phyloP scores from a whole-genome alignment of 2,888 invertebrate genomes.

The Busseola fusca region DNA sequence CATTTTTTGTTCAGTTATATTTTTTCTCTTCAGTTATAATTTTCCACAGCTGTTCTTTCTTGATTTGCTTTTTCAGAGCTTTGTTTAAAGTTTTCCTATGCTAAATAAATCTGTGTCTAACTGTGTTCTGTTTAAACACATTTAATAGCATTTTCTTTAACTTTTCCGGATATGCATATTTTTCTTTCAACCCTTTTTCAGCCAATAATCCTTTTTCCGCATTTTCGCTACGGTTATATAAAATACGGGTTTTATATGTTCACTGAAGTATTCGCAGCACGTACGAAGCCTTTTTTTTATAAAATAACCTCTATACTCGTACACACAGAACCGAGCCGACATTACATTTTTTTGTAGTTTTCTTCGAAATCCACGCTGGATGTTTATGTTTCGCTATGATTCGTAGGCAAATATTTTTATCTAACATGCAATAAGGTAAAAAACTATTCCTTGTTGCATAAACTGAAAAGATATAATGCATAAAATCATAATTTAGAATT shows the following conservation, averaged over 20 bases:
- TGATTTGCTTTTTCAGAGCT: neutral
- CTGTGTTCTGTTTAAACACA: neutral
- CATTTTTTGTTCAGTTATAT: neutral
- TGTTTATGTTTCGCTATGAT: neutral
- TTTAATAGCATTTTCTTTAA: neutral
- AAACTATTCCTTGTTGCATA: neutral
- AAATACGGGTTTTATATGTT: slow-evolving; percentile 29
- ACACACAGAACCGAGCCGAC: slow-evolving; percentile 17
- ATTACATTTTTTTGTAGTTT: slow-evolving; percentile 2
- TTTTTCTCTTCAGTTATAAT: neutral
- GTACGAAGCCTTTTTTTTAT: slow-evolving; percentile 21
- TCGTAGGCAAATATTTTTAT: slow-evolving; percentile 1
- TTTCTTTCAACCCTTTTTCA: neutral
- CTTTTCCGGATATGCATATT: neutral
- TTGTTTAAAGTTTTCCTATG: neutral
- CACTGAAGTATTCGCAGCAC: slow-evolving; percentile 39
- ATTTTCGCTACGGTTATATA: slow-evolving; percentile 23
- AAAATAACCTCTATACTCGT: slow-evolving; percentile 34
- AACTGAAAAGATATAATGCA: neutral
- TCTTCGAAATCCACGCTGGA: slow-evolving; percentile 4
- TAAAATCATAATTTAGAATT: neutral
- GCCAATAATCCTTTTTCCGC: neutral
- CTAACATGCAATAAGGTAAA: slow-evolving; percentile 10
- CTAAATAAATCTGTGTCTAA: neutral
- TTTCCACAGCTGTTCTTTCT: neutral